phyloP scores from a whole-genome alignment of 2,113 vertebrate genomes.

The Bubalus kerabau region DNA sequence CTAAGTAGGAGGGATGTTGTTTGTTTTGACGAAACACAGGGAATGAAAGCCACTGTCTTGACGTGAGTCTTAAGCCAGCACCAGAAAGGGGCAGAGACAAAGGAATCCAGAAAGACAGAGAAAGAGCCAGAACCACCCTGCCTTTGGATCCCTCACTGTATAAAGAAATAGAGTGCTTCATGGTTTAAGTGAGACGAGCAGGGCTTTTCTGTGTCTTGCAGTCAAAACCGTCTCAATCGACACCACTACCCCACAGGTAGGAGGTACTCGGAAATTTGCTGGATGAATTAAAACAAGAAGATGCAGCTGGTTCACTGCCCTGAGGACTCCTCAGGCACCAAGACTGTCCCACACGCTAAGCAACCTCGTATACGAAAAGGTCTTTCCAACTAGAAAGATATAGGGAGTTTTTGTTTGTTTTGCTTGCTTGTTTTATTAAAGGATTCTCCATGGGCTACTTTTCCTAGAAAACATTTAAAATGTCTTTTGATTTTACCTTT shows the following conservation, averaged over 20 bases:
- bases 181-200: background rate
- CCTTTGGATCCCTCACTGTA: fast-evolving
- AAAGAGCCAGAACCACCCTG: background rate
- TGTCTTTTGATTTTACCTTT: background rate
- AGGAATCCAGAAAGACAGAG: background rate
- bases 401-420: background rate
- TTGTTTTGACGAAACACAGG: background rate
- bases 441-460: background rate
- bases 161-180: background rate
- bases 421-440: background rate
- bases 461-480: background rate
- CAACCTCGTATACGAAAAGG: background rate
- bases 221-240: background rate
- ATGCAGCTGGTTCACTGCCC: too few species aligned
- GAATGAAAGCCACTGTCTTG: background rate
- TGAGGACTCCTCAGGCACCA: too few species aligned
- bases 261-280: background rate
- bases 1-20: background rate
- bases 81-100: background rate
- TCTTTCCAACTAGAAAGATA: background rate
- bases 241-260: too few species aligned
- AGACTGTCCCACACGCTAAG: background rate
- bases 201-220: background rate
- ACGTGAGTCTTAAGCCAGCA: background rate
- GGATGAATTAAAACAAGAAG: background rate